Percentiles rank a stretch among this genome's conserved stretches.
Conservation (phyloP, 1,140 invertebrate genomes). For the Formica selysi region DNA sequence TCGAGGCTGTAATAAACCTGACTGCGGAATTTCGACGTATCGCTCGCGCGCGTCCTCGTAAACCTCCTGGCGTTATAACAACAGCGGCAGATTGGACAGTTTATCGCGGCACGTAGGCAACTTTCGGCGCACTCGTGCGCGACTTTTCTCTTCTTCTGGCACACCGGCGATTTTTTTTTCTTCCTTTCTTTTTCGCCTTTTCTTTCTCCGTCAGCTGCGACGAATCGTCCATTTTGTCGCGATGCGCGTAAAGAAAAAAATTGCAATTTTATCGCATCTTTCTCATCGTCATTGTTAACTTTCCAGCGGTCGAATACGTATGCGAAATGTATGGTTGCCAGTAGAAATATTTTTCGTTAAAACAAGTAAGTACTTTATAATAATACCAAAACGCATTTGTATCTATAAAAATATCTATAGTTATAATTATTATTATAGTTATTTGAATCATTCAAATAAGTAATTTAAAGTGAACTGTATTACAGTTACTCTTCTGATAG, state of each 20-base stretch:
- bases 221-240: constrained; percentile 41
- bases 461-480: neutral
- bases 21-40: constrained; percentile 31
- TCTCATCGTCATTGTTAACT: constrained; percentile 20
- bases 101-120: constrained; percentile 70
- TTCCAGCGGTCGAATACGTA: neutral
- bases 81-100: constrained; percentile 64
- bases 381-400: constrained; percentile 4
- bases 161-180: constrained; percentile 18
- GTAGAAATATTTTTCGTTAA: neutral
- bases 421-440: neutral
- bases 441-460: neutral
- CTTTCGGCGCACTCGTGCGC: constrained; percentile 68
- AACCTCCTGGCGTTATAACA: constrained; percentile 54
- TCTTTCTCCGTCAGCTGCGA: constrained; percentile 33
- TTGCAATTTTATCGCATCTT: constrained; percentile 6
- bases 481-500: neutral
- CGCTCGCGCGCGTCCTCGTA: constrained; percentile 48
- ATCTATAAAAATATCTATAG: neutral
- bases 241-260: constrained; percentile 32
- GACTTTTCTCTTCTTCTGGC: constrained; percentile 35
- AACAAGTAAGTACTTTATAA: neutral
- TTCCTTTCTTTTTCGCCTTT: neutral
- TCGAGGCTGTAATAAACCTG: constrained; percentile 35
- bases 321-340: neutral